Base-by-base conservation (phyloP, 2,113 vertebrate species). In the Ptychochromis oligacanthus region DNA sequence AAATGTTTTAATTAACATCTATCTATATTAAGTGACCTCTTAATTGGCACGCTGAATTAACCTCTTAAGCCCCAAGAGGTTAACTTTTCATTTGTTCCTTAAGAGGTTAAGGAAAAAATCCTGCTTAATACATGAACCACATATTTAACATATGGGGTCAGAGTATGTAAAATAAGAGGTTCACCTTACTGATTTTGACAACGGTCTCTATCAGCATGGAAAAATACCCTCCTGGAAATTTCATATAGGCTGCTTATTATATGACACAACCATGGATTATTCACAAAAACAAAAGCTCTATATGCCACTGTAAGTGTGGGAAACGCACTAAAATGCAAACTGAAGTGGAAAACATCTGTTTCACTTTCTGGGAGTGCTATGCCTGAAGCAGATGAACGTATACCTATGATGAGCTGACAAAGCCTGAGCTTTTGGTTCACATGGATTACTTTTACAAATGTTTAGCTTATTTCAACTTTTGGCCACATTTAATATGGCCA, bases 1-100 rank as follows among this genome's bases (percentile, higher is more conserved):
- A 49, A 62, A 82, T 10, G 46, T 77, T 14, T 56, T 24, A 70
- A 79, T 75, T 60, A 76, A 60, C 55, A 58, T 54, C 18, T 43
- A 61, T 62, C 54, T 77, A n/a, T 22, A 60, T 2, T 31, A 72
- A 81, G n/a, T 26, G 22, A 40, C 20, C 9, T 49, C 14, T 77
- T 34, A 75, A 56, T 18, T n/a, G 4, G 17, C 38, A 40, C 43
- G 36, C 43, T 65, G n/a, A 59, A 49, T 62, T 31, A n/a, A n/a
- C n/a, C n/a, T n/a, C n/a, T n/a, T n/a, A n/a, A n/a, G n/a, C n/a
- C n/a, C n/a, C n/a, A n/a, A n/a, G n/a, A n/a, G n/a, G n/a, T n/a
- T n/a, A n/a, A n/a, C n/a, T n/a, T n/a, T n/a, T n/a, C n/a, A n/a
- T n/a, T n/a, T n/a, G n/a, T n/a, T n/a, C n/a, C n/a, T n/a, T n/a